A percentile compares a stretch with the other conserved stretches of the same genome.
These are phyloP conservation scores for Premnoplex brunnescens DNA, from an alignment of 2,797 vertebrate species.

Conservation along the genomic window DNA sequence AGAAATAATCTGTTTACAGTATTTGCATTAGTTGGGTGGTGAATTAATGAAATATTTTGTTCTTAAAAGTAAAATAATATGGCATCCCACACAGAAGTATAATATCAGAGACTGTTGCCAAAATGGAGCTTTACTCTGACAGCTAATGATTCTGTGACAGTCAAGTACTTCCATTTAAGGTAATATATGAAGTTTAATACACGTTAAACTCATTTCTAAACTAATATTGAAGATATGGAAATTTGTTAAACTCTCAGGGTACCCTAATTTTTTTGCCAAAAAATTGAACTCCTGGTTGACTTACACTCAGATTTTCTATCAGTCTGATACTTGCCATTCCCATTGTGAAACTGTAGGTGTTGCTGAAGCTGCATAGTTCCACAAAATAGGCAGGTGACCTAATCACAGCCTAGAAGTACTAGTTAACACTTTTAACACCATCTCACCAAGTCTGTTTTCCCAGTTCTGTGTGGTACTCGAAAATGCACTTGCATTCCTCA, in stretches of 20 bases:
- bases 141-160: not conserved
- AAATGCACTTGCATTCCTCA: conserved; percentile 28
- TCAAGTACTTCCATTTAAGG: not conserved
- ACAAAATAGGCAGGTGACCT: not conserved
- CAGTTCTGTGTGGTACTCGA: conserved; percentile 34
- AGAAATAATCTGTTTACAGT: not conserved
- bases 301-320: not conserved
- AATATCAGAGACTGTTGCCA: not conserved
- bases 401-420: not conserved
- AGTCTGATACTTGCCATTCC: conserved; percentile 51
- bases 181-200: not conserved
- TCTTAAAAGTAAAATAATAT: not conserved
- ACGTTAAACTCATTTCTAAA: not conserved
- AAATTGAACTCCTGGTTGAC: not conserved
- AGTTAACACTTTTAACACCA: conserved; percentile 36
- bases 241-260: not conserved
- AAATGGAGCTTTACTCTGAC: not conserved
- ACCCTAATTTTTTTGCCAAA: not conserved
- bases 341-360: conserved; percentile 67
- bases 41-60: not conserved
- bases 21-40: not conserved
- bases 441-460: conserved; percentile 39
- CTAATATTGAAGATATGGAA: not conserved
- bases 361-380: conserved; percentile 69
- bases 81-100: not conserved